Percentiles rank a stretch among this genome's conserved stretches.
Evolutionary conservation across 2,113 vertebrate genomes (phyloP).

Genomic region (Alethe castanea): DNA sequence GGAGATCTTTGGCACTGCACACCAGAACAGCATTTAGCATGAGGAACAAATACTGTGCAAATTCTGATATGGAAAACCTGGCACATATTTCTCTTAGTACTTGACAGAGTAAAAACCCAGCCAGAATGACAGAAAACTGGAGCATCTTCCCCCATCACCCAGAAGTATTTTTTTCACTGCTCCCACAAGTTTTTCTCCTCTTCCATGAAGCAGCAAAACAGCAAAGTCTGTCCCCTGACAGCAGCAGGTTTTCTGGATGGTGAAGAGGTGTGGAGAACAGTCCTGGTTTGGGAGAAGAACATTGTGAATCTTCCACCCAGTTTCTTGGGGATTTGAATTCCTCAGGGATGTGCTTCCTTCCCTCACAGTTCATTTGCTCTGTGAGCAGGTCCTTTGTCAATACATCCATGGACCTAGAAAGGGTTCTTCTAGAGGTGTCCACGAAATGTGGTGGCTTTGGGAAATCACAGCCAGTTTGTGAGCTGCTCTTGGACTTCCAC

Average conservation of each 20-base stretch:
- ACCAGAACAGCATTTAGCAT: not conserved
- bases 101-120: not conserved
- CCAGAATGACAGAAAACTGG: not conserved
- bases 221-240: not conserved
- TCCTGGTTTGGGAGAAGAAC: not conserved
- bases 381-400: accelerated
- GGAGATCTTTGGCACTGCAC: not conserved
- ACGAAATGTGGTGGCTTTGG: accelerated
- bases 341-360: not conserved
- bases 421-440: not conserved
- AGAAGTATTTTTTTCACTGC: not conserved
- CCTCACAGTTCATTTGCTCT: not conserved
- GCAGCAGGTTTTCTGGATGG: not conserved
- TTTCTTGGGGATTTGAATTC: not conserved
- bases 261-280: accelerated
- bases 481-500: accelerated
- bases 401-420: accelerated
- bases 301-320: not conserved
- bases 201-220: not conserved
- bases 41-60: not conserved
- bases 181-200: not conserved
- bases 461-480: not conserved
- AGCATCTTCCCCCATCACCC: not conserved
- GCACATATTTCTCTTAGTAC: not conserved
- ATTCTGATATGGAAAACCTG: not conserved